phyloP scores from a whole-genome alignment of 1,140 invertebrate genomes.

The Cotesia chilonis region DNA sequence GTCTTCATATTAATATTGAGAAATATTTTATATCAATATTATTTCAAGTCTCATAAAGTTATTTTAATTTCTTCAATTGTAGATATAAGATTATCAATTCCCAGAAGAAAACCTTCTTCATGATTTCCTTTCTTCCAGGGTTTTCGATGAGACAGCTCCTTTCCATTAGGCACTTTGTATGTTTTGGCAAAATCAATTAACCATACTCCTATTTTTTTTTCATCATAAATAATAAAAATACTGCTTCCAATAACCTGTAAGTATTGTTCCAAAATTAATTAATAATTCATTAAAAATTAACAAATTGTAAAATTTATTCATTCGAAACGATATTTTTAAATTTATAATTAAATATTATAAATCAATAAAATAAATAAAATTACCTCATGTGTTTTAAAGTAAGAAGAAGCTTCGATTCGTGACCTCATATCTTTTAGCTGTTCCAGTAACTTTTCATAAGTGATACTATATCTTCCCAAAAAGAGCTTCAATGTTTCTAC shows the following conservation, averaged over 20 bases:
- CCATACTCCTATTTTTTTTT: constrained; percentile 87
- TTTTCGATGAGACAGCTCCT: constrained; percentile 77
- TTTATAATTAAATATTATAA: too few species aligned
- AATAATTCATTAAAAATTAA: not conserved
- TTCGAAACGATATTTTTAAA: too few species aligned
- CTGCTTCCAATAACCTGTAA: constrained; percentile 86
- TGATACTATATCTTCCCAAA: constrained; percentile 72
- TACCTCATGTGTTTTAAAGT: constrained; percentile 91
- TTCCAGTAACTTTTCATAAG: constrained; percentile 75
- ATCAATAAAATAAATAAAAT: constrained; percentile 22
- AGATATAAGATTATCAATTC: constrained; percentile 85
- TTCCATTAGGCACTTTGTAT: constrained; percentile 74
- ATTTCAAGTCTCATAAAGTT: not conserved
- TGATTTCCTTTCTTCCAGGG: constrained; percentile 90
- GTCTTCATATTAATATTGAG: not conserved
- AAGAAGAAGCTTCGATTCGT: constrained; percentile 84
- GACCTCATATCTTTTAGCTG: constrained; percentile 80
- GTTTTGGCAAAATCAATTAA: constrained; percentile 97
- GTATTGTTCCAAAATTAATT: constrained; percentile 10
- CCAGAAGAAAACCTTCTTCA: constrained; percentile 92
- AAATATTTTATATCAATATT: not conserved
- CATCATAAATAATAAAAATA: constrained; percentile 92
- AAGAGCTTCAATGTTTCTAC: constrained; percentile 82
- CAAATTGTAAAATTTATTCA: too few species aligned
- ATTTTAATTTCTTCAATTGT: constrained; percentile 49